These are phyloP conservation scores for Aurelia coerulea DNA, from an alignment of 30 jellyfish, hydroid and myxozoan species.

Conservation along the genomic window DNA sequence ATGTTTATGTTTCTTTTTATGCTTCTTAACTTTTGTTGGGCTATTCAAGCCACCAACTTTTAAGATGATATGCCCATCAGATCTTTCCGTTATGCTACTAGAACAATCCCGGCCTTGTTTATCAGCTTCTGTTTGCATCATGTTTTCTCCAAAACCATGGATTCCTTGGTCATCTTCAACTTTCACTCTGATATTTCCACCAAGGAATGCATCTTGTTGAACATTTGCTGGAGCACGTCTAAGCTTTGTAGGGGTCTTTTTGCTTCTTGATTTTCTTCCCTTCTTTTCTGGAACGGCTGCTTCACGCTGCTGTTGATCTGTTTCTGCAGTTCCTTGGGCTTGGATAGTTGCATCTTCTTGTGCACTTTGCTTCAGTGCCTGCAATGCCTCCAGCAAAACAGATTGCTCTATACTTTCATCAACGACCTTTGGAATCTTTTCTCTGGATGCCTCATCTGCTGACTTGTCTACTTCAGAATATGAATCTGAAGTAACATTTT, in stretches of 20 bases:
- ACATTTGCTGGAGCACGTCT: neutral
- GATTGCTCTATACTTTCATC: slow-evolving; percentile 50
- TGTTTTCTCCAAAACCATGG: neutral
- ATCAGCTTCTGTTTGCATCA: slow-evolving; percentile 6
- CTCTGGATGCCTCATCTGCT: neutral
- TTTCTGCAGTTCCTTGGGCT: neutral
- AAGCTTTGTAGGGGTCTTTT: slow-evolving; percentile 29
- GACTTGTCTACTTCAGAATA: neutral
- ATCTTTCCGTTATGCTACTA: slow-evolving; percentile 50
- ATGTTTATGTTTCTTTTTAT: slow-evolving; percentile 57
- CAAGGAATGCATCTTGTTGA: neutral
- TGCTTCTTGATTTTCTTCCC: slow-evolving; percentile 35
- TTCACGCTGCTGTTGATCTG: neutral
- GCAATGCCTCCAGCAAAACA: slow-evolving; percentile 58
- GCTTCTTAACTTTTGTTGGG: slow-evolving; percentile 55
- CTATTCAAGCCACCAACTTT: slow-evolving; percentile 57
- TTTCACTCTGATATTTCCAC: neutral
- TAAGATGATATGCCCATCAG: slow-evolving; percentile 73
- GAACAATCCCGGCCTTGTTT: slow-evolving; percentile 16
- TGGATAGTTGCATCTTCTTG: slow-evolving; percentile 4
- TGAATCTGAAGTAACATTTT: neutral
- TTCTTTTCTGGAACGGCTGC: neutral
- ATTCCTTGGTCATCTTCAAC: neutral
- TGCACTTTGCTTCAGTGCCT: slow-evolving; percentile 57
- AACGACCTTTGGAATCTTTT: slow-evolving; percentile 6